Conservation (phyloP, 2,113 vertebrate species). For the Desmodus rotundus region DNA sequence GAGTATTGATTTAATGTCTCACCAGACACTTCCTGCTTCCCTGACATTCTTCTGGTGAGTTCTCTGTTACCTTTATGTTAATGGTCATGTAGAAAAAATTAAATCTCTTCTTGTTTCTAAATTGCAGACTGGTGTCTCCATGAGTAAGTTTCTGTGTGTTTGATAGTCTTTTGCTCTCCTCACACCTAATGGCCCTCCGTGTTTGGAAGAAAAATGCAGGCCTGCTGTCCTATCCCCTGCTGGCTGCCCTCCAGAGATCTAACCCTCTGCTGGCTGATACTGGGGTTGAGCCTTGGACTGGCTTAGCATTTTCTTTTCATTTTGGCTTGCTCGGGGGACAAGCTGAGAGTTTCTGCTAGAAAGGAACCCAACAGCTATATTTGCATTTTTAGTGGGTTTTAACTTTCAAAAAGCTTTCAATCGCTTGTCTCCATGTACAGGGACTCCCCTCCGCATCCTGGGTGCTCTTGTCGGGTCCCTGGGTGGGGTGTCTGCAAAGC, state of each 20-base stretch:
- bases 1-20: not conserved
- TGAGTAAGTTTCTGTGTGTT: slow-evolving; percentile 53
- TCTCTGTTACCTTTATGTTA: not conserved
- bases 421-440: not conserved
- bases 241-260: not conserved
- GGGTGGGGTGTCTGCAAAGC: not conserved
- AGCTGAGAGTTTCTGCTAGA: not conserved
- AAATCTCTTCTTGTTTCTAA: slow-evolving; percentile 67
- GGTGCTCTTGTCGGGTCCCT: not conserved
- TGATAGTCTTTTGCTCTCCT: not conserved
- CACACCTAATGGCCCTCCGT: not conserved
- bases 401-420: not conserved
- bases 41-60: not conserved
- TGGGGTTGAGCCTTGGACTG: not conserved
- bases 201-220: not conserved
- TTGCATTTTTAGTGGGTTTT: not conserved
- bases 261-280: not conserved
- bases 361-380: rapidly evolving
- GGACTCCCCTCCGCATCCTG: no score
- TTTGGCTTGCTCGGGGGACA: not conserved
- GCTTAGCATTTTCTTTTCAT: not conserved
- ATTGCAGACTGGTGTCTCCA: not conserved
- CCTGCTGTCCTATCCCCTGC: no score
- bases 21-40: not conserved
- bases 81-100: slow-evolving; percentile 20